Conservation (phyloP, 2,888 invertebrate genomes). For the Epistrophe eligans region DNA sequence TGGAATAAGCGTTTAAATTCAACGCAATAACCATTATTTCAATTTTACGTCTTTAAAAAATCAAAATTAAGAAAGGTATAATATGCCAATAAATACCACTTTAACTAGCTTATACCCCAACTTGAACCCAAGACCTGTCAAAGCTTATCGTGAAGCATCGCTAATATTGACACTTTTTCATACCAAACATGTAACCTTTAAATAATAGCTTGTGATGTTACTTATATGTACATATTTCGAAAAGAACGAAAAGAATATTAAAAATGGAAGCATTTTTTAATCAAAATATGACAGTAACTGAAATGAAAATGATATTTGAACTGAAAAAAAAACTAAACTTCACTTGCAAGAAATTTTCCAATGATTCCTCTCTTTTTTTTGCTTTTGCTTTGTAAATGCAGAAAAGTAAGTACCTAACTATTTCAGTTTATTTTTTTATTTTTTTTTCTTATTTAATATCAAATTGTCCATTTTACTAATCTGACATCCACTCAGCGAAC, state of each 20-base stretch:
- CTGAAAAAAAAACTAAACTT: background rate
- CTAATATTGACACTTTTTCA: background rate
- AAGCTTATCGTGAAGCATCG: too few relatives aligned
- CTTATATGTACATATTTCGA: background rate
- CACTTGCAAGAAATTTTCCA: background rate
- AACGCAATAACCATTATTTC: too few relatives aligned
- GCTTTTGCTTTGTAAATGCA: background rate
- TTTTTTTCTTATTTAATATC: conserved; percentile 43
- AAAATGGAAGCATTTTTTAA: background rate
- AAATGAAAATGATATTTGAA: background rate
- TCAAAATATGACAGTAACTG: background rate
- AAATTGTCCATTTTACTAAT: conserved; percentile 33
- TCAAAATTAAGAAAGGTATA: too few relatives aligned
- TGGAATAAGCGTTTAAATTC: too few relatives aligned
- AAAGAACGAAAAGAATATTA: background rate
- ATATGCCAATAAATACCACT: too few relatives aligned
- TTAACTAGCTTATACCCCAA: too few relatives aligned
- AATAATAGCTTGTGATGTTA: background rate
- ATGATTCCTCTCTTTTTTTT: background rate
- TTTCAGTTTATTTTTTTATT: background rate
- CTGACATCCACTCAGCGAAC: conserved; percentile 55
- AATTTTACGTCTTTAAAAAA: too few relatives aligned
- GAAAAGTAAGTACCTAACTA: background rate
- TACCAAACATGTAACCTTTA: background rate
- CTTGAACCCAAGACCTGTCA: too few relatives aligned